Evolutionary conservation across 2,113 vertebrate species (phyloP), one percentile per base, ranked within the genome.

Genomic region (Solea senegalensis): DNA sequence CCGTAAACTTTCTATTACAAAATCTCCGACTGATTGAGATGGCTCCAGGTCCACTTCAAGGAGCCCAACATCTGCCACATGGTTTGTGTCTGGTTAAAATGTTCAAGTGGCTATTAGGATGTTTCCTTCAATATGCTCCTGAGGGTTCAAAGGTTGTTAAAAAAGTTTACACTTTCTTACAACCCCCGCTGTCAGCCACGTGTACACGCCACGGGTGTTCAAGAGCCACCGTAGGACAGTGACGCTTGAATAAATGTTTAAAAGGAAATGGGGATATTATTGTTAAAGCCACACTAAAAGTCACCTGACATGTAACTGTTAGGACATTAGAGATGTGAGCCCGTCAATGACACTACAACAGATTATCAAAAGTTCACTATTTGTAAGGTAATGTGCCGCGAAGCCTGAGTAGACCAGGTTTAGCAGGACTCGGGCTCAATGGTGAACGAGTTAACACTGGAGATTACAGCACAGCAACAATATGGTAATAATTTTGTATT

Each of bases 41-140:
- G 51, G 41, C 49, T 44, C n/a, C 7, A 59, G 48, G 14, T 16
- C 28, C 13, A 21, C 49, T 56, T 63, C 61, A 57, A 62, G 44
- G 58, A 66, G 12, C 8, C 10, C 10, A 34, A 48, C 13, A 34
- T 66, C 45, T 72, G 66, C 70, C 71, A 63, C 39, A 71, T 89
- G 86, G 76, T 87, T 90, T 80, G 34, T 86, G 86, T 93, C 86
- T 68, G 46, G 67, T 81, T 88, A 80, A 91, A 88, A 65, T 70
- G 85, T 82, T 92, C 63, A 90, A 93, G 91, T 87, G 89, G 85
- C 83, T 67, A 62, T 92, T 88, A 90, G 56, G 53, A 74, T 60
- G 57, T 81, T 87, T 91, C 86, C 72, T 76, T 93, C 91, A 90
- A 77, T 76, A 41, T 44, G 65, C 72, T 86, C 77, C 51, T 77